Conservation (phyloP, 2,888 invertebrate species). For the Anodontia alba region DNA sequence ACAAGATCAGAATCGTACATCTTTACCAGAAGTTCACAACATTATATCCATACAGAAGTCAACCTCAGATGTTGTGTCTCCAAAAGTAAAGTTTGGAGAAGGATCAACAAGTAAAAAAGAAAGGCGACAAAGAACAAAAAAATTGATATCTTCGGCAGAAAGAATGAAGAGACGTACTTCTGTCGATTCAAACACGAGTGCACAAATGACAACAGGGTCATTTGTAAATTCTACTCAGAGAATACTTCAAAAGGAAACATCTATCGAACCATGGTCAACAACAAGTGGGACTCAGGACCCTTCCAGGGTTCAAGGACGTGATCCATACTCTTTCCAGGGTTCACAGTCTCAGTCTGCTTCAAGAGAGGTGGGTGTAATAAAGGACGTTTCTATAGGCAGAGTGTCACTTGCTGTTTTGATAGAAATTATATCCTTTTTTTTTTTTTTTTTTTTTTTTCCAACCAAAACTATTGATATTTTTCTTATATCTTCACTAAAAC, state of each 20-base stretch:
- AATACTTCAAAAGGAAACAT: constrained; percentile 22
- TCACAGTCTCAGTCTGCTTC: constrained; percentile 45
- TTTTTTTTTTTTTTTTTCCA: no score
- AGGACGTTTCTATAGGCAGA: not conserved
- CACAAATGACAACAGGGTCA: constrained; percentile 36
- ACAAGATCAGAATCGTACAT: not conserved
- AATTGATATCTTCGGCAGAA: constrained; percentile 30
- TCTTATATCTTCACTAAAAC: no score
- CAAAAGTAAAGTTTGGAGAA: not conserved
- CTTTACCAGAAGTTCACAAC: not conserved
- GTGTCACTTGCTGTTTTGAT: no score
- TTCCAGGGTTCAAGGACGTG: constrained; percentile 19
- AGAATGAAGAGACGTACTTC: constrained; percentile 24
- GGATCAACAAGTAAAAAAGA: not conserved
- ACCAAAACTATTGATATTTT: no score
- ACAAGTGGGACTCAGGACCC: not conserved
- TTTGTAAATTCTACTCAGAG: constrained; percentile 51
- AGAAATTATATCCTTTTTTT: no score
- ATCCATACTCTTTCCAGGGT: constrained; percentile 47
- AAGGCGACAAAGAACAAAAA: constrained; percentile 23
- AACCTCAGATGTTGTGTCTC: not conserved
- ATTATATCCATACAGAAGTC: not conserved
- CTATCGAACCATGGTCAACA: not conserved
- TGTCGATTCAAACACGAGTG: constrained; percentile 10
- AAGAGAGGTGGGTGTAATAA: constrained; percentile 34